Percentiles rank a stretch among this genome's conserved stretches.
Conservation (phyloP, 2,113 vertebrate genomes). For the Gambusia holbrooki region DNA sequence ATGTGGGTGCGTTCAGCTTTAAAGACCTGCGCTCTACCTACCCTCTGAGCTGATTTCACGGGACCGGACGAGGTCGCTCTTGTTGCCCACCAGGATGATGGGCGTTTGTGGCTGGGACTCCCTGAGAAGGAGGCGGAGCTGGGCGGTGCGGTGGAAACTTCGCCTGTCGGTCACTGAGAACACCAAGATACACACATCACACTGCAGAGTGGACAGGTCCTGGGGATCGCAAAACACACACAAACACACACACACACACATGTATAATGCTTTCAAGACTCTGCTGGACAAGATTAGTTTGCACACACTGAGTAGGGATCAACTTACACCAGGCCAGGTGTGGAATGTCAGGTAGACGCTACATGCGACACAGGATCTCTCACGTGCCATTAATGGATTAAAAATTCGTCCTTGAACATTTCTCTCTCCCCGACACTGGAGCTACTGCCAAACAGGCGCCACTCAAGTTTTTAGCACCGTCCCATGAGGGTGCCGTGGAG, state of each 20-base stretch:
- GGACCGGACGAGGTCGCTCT: conserved; percentile 84
- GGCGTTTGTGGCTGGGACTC: conserved; percentile 80
- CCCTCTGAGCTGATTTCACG: conserved; percentile 82
- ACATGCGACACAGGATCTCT: conserved; percentile 2
- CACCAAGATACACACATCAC: conserved; percentile 83
- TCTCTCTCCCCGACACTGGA: conserved; percentile 1
- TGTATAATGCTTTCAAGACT: conserved; percentile 33
- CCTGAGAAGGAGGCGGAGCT: conserved; percentile 82
- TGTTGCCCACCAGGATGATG: conserved; percentile 85
- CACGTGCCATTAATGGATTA: conserved; percentile 5
- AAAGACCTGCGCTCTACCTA: conserved; percentile 34
- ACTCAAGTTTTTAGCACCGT: conserved; percentile 38
- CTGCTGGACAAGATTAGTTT: background rate
- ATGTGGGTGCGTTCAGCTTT: background rate
- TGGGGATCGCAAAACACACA: conserved; percentile 49
- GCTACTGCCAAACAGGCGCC: background rate
- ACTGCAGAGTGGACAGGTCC: conserved; percentile 80
- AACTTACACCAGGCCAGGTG: conserved; percentile 21
- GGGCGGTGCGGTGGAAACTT: conserved; percentile 81
- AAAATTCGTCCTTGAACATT: conserved; percentile 1
- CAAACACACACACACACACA: conserved; percentile 29
- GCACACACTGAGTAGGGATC: background rate
- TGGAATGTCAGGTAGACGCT: conserved; percentile 20
- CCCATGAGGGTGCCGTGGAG: conserved; percentile 25
- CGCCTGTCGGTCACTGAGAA: conserved; percentile 84